Evolutionary conservation across 2,113 vertebrate genomes (phyloP), one percentile per base, ranked within the genome.

Genomic region (Apteryx owenii): DNA sequence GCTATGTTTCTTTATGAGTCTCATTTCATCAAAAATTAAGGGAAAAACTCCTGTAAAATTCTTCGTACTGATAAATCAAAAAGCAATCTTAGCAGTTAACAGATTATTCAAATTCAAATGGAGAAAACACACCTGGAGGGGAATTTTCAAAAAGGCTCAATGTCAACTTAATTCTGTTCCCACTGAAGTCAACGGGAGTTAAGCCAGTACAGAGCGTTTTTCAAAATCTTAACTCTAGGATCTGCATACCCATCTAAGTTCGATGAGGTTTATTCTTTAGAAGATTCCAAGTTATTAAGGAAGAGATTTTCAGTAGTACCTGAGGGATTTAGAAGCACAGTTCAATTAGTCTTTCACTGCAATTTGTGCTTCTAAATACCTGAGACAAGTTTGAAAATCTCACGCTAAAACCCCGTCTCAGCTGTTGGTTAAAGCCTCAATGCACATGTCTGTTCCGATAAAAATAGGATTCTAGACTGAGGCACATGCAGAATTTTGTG

Each of bases 331-430:
- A 89, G 87, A 95, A 97, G 94, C 89, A 88, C 96, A 95, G 87
- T 95, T 96, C 96, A 97, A 95, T 97, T 96, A 97, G 95, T 95
- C 84, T 95, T 97, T 76, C 91, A 28, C n/a, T 85, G 86, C 96
- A 91, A 82, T 95, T 97, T 96, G 81, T 93, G 91, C 81, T 95
- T 96, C 89, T 95, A 97, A 97, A 96, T 96, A 96, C 95, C 94
- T 97, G 96, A 95, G 95, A 96, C 96, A 94, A 94, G 95, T 97
- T 93, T 94, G 96, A 95, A 97, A 96, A 95, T 95, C 94, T 96
- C 94, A 89, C 5, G 10, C 89, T 97, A 95, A 95, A 96, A 53
- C 91, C 84, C 91, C 44, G 15, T 91, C 95, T 97, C 96, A 95
- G 93, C 94, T 94, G 89, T 81, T 95, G 94, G 95, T 89, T 95